phyloP scores from a whole-genome alignment of 2,113 vertebrate genomes.

The Apteryx mantelli region DNA sequence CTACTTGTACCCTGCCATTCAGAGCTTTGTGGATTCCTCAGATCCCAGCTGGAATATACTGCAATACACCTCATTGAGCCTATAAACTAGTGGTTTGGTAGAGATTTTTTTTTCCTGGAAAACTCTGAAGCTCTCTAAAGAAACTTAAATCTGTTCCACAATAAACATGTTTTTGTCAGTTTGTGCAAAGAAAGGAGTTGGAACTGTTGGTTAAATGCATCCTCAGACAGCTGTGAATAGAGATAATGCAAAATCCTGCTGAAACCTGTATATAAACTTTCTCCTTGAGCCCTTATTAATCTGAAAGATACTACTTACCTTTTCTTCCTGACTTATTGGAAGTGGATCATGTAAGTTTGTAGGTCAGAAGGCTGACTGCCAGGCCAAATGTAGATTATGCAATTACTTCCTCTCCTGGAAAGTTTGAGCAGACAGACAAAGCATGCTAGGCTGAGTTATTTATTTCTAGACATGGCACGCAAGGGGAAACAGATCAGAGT shows the following conservation, averaged over 20 bases:
- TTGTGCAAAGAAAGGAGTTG: not conserved
- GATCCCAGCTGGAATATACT: not conserved
- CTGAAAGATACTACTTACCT: not conserved
- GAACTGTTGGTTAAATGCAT: not conserved
- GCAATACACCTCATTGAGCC: not conserved
- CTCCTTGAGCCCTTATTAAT: not conserved
- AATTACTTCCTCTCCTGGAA: conserved; percentile 19
- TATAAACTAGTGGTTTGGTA: not conserved
- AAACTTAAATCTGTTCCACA: not conserved
- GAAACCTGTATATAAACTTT: not conserved
- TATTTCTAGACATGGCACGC: not conserved
- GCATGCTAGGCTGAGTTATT: not conserved
- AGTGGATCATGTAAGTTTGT: not conserved
- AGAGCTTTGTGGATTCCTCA: not conserved
- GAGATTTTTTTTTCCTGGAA: not conserved
- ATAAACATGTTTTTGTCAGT: not conserved
- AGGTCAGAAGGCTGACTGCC: not conserved
- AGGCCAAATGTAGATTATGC: not conserved
- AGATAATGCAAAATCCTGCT: not conserved
- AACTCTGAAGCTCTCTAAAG: not conserved
- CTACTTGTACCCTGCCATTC: not conserved
- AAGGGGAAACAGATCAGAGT: not conserved
- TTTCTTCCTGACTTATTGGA: too few relatives aligned
- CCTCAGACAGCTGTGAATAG: not conserved
- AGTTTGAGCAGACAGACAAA: not conserved